Percentiles rank a stretch among this genome's conserved stretches.
phyloP scores from a whole-genome alignment of 2,797 vertebrate genomes.

The Argyrosomus regius region DNA sequence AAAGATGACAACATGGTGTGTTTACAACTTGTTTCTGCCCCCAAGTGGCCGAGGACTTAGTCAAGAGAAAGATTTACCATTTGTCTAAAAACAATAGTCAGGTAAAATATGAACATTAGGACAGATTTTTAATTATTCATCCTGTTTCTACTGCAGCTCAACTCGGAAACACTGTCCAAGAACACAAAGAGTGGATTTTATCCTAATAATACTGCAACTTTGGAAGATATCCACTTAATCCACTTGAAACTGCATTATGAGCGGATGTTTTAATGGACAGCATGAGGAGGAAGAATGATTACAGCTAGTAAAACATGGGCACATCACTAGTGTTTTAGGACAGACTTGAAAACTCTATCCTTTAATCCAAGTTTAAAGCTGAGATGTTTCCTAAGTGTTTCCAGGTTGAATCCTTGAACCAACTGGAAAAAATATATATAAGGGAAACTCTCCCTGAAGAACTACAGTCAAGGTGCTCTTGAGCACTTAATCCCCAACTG shows the following conservation, averaged over 20 bases:
- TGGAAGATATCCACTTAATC: not conserved
- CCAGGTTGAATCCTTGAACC: slow-evolving; percentile 10
- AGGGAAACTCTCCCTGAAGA: slow-evolving; percentile 23
- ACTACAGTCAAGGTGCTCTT: slow-evolving; percentile 49
- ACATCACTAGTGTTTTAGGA: not conserved
- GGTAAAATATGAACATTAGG: not conserved
- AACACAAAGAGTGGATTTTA: not conserved
- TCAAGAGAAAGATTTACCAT: not conserved
- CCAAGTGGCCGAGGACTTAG: not conserved
- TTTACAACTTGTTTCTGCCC: not conserved
- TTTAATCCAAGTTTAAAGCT: not conserved
- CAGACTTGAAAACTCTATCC: not conserved
- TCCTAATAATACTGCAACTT: not conserved
- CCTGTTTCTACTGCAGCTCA: not conserved
- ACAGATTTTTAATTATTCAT: not conserved
- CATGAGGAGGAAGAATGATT: not conserved
- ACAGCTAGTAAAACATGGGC: not conserved
- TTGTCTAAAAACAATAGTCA: not conserved
- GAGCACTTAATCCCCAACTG: slow-evolving; percentile 48
- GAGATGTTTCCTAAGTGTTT: not conserved
- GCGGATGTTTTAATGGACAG: not conserved
- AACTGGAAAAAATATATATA: not conserved
- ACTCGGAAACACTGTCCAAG: not conserved
- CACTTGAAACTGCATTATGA: not conserved
- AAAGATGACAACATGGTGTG: not conserved